Conservation (phyloP, 2,113 vertebrate genomes). For the Cairina moschata region DNA sequence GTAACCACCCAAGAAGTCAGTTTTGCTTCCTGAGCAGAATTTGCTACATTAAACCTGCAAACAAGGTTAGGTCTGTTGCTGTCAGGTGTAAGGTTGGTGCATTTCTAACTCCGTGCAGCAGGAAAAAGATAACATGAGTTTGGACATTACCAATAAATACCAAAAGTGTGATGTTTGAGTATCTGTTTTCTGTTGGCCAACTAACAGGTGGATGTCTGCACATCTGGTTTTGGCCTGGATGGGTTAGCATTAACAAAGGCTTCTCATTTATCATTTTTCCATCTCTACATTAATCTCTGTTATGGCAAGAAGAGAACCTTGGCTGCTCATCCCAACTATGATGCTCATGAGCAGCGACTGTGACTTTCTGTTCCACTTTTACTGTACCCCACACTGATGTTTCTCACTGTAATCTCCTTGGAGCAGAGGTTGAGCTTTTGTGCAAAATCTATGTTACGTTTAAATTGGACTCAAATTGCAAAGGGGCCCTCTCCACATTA, state of each 20-base stretch:
- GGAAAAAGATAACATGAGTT: background rate
- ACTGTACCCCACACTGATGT: background rate
- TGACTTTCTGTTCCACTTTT: background rate
- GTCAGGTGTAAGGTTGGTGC: background rate
- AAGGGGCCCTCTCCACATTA: background rate
- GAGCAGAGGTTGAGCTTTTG: background rate
- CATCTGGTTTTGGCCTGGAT: background rate
- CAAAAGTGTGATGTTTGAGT: background rate
- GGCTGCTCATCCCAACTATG: background rate
- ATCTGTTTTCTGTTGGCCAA: background rate
- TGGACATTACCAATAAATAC: background rate
- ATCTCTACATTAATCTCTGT: background rate
- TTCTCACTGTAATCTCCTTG: background rate
- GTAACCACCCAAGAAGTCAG: background rate
- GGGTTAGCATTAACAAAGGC: background rate
- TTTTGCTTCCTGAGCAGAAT: background rate
- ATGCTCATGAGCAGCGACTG: fast-evolving
- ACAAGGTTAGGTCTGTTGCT: background rate
- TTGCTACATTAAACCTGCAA: background rate
- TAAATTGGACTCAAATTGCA: background rate
- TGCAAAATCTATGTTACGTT: background rate
- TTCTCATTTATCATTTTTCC: background rate
- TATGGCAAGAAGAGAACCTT: background rate
- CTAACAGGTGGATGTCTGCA: background rate
- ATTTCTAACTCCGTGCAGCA: background rate